Percentiles rank a stretch among this genome's conserved stretches.
Conservation (phyloP, 2,888 invertebrate species). For the Serrognathus titanus region DNA sequence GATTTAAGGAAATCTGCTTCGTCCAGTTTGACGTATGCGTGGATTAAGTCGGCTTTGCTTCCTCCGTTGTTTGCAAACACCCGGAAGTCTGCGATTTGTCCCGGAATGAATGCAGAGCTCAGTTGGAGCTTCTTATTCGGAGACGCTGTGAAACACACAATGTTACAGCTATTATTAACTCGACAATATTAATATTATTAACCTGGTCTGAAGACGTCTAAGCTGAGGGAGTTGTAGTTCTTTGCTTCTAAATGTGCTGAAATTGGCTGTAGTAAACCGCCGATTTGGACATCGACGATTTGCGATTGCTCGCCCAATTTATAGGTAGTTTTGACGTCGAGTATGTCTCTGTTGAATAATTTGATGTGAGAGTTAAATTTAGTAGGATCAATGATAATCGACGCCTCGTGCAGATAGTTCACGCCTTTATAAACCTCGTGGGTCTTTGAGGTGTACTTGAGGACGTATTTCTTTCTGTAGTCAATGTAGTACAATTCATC, state of each 20-base stretch:
- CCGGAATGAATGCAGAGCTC: slow-evolving; percentile 57
- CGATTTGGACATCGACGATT: slow-evolving; percentile 52
- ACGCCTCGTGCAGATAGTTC: background rate
- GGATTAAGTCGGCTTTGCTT: slow-evolving; percentile 57
- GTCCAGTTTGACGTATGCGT: slow-evolving; percentile 58
- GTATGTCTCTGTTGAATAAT: slow-evolving; percentile 52
- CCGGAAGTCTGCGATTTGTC: slow-evolving; percentile 60
- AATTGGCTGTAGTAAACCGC: slow-evolving; percentile 54
- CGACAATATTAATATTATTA: background rate
- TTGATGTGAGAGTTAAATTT: slow-evolving; percentile 37
- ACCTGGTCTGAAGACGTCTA: slow-evolving; percentile 33
- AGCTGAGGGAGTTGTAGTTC: slow-evolving; percentile 58
- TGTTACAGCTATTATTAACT: background rate
- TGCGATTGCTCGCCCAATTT: slow-evolving; percentile 53
- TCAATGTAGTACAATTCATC: background rate
- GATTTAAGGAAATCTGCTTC: slow-evolving; percentile 63
- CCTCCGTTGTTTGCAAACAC: slow-evolving; percentile 55
- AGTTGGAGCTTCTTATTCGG: slow-evolving; percentile 54
- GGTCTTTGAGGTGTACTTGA: too few species aligned
- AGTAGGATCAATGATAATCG: slow-evolving; percentile 27
- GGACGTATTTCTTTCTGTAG: background rate
- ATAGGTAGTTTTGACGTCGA: slow-evolving; percentile 53
- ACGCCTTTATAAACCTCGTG: too few species aligned
- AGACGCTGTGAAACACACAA: slow-evolving; percentile 33
- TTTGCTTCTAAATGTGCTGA: slow-evolving; percentile 52